Evolutionary conservation across 2,797 vertebrate species (phyloP).

Genomic region (Tiaroga cobitis): DNA sequence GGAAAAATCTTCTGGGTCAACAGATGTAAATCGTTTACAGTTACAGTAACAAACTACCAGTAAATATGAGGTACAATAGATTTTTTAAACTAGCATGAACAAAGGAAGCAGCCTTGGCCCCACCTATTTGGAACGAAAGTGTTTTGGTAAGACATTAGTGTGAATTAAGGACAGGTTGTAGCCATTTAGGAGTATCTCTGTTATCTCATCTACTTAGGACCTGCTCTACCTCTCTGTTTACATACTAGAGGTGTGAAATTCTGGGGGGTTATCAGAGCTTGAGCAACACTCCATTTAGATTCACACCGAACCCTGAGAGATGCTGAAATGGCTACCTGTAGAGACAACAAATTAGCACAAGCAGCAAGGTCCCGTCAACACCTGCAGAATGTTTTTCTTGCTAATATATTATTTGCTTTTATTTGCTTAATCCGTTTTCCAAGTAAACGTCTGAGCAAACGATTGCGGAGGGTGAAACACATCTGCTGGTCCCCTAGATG

Average conservation of each 20-base stretch:
- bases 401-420: slow-evolving; percentile 49
- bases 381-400: slow-evolving; percentile 42
- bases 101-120: background rate
- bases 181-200: slow-evolving; percentile 66
- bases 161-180: slow-evolving; percentile 48
- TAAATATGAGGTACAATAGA: background rate
- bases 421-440: slow-evolving; percentile 38
- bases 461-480: slow-evolving; percentile 7
- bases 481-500: slow-evolving; percentile 24
- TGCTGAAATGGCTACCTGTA: slow-evolving; percentile 70
- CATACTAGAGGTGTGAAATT: slow-evolving; percentile 76
- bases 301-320: slow-evolving; percentile 66
- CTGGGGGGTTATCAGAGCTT: slow-evolving; percentile 65
- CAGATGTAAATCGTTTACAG: background rate
- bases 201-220: slow-evolving; percentile 72
- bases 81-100: slow-evolving; percentile 14
- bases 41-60: background rate
- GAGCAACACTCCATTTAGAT: slow-evolving; percentile 66
- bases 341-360: slow-evolving; percentile 68
- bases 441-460: slow-evolving; percentile 30
- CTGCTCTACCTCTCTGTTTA: slow-evolving; percentile 71
- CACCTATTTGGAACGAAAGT: background rate
- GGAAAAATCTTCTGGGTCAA: background rate
- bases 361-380: slow-evolving; percentile 54
- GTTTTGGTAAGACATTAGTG: slow-evolving; percentile 37